These are phyloP conservation scores for Notamacropus eugenii DNA, from an alignment of 2,797 vertebrate genomes.

Conservation along the genomic window DNA sequence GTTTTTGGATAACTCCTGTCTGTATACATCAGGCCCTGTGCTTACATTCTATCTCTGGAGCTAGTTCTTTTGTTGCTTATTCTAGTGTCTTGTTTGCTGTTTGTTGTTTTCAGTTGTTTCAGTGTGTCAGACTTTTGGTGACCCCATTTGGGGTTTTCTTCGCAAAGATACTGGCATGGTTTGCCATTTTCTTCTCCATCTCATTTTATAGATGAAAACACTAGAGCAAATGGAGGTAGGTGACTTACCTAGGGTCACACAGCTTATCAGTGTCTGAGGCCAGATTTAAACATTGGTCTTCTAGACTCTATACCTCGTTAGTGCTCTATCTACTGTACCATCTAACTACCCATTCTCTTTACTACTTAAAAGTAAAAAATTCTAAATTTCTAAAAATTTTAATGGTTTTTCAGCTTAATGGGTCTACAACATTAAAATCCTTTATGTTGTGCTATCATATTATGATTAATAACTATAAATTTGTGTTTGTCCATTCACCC, in stretches of 20 bases:
- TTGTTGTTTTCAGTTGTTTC: not conserved
- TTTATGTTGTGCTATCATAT: not conserved
- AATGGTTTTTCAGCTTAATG: not conserved
- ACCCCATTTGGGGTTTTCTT: not conserved
- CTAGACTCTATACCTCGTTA: not conserved
- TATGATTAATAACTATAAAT: not conserved
- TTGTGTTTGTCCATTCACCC: conserved; percentile 16
- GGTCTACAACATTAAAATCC: not conserved
- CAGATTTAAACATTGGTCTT: not conserved
- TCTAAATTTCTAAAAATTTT: not conserved
- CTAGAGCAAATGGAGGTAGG: not conserved
- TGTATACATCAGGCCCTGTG: too few species aligned
- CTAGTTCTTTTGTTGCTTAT: not conserved
- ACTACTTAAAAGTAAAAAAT: conserved; percentile 3
- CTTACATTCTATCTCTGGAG: not conserved
- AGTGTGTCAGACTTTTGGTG: not conserved
- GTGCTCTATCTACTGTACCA: not conserved
- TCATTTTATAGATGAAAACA: not conserved
- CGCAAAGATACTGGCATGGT: not conserved
- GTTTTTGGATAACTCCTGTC: not conserved
- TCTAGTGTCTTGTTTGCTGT: not conserved
- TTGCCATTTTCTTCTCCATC: not conserved
- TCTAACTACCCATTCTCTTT: not conserved
- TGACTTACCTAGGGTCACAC: not conserved
- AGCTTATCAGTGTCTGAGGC: not conserved